phyloP scores from a whole-genome alignment of 2,888 invertebrate genomes.

The Mesoligia furuncula region DNA sequence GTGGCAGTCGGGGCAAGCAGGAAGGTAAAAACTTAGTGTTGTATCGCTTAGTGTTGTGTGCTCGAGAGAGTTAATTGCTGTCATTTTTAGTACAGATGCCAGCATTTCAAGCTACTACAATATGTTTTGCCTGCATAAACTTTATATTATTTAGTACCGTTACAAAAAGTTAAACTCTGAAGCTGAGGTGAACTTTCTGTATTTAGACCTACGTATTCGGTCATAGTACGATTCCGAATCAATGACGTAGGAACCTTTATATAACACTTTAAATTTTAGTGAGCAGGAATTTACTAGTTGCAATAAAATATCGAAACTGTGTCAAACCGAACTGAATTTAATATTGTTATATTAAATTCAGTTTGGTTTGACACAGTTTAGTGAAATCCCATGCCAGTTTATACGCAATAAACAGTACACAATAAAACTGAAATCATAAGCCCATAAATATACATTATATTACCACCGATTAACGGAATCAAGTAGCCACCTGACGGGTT shows the following conservation, averaged over 20 bases:
- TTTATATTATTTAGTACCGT: too few relatives aligned
- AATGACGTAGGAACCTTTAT: not conserved
- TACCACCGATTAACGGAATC: constrained; percentile 39
- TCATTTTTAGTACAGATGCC: too few relatives aligned
- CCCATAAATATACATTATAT: constrained; percentile 48
- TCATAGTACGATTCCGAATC: not conserved
- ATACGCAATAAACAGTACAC: constrained; percentile 29
- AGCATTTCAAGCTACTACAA: too few relatives aligned
- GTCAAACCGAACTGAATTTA: too few relatives aligned
- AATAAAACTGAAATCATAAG: constrained; percentile 47
- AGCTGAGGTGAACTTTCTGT: not conserved
- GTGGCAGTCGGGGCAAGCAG: not conserved
- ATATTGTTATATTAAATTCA: too few relatives aligned
- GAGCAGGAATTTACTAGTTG: not conserved
- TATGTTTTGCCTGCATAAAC: too few relatives aligned
- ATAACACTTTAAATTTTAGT: not conserved
- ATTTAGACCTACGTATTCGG: not conserved
- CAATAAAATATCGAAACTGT: constrained; percentile 26
- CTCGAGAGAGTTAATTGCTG: not conserved
- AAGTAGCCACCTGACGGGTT: constrained; percentile 37
- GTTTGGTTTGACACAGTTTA: constrained; percentile 30
- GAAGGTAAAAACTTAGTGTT: too few relatives aligned
- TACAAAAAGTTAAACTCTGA: not conserved
- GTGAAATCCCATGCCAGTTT: constrained; percentile 33
- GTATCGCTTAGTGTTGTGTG: too few relatives aligned